A percentile compares a stretch with the other conserved stretches of the same genome.
phyloP scores from a whole-genome alignment of 2,113 vertebrate genomes.

The Corapipo altera region DNA sequence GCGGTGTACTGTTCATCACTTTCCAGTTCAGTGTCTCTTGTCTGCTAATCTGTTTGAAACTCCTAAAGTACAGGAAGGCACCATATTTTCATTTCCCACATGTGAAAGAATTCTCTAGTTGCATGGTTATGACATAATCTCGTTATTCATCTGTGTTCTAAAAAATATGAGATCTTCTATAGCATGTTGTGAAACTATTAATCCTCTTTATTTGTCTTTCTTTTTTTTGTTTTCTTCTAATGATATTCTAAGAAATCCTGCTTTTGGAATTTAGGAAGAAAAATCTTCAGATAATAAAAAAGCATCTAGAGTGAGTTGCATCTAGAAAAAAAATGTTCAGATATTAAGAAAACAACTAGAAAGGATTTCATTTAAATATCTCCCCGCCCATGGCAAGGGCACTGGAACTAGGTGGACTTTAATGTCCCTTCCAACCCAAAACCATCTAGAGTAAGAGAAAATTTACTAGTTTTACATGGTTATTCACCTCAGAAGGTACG shows the following conservation, averaged over 20 bases:
- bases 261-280: neutral
- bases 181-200: neutral
- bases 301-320: neutral
- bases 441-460: neutral
- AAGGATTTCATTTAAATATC: neutral
- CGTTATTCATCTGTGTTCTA: neutral
- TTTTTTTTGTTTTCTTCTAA: too few relatives aligned
- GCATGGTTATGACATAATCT: neutral
- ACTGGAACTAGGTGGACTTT: neutral
- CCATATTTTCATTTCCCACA: neutral
- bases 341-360: neutral
- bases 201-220: rapidly evolving
- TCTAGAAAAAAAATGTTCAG: neutral
- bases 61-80: neutral
- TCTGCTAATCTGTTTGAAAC: neutral
- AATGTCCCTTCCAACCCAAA: neutral
- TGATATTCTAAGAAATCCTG: neutral
- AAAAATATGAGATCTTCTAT: neutral
- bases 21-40: neutral
- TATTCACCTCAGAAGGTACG: neutral
- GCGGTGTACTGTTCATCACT: neutral
- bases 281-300: neutral
- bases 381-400: neutral
- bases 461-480: neutral
- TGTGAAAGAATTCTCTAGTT: neutral